phyloP scores from a whole-genome alignment of 2,888 invertebrate genomes.

The Tetanocera ferruginea region DNA sequence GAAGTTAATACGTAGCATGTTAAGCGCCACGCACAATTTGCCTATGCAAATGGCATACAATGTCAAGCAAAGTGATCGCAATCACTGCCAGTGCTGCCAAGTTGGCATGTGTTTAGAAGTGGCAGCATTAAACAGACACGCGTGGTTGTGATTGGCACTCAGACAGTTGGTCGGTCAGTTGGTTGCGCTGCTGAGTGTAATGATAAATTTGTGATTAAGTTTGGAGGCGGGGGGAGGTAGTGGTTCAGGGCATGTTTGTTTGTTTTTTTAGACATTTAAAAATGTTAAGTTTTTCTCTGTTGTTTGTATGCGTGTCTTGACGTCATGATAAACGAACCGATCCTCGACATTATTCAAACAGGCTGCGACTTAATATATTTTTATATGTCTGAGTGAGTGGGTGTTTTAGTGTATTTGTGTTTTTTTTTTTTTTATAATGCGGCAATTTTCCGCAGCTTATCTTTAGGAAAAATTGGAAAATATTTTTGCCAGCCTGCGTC shows the following conservation, averaged over 20 bases:
- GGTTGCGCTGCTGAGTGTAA: no score
- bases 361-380: background rate
- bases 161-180: no score
- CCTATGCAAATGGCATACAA: no score
- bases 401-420: background rate
- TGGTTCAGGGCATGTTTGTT: background rate
- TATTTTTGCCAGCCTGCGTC: conserved; percentile 60
- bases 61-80: no score
- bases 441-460: conserved; percentile 44
- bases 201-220: no score
- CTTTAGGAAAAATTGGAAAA: conserved; percentile 64
- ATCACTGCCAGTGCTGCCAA: no score
- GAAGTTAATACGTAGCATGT: no score
- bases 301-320: background rate
- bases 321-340: background rate
- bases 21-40: no score
- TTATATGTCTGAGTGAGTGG: background rate
- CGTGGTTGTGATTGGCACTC: no score
- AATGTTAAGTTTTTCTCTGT: no score
- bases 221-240: background rate
- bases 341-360: background rate
- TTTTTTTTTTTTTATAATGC: conserved; percentile 51
- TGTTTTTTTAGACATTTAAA: background rate
- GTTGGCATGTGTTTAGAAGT: no score
- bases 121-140: no score